Evolutionary conservation across 2,797 vertebrate species (phyloP), one percentile per base, ranked within the genome.

Genomic region (Apogon talboti): DNA sequence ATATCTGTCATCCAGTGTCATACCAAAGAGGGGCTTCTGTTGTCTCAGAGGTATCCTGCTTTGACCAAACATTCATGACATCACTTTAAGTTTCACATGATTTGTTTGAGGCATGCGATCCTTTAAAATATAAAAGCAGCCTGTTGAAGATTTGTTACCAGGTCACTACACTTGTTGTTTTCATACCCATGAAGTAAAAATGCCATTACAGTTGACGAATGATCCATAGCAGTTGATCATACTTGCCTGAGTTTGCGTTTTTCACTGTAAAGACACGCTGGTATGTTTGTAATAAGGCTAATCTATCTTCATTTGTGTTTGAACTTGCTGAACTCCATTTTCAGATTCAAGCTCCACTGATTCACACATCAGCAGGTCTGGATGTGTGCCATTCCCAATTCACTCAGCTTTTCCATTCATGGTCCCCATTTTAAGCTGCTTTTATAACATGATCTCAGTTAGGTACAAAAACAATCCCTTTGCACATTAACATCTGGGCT

Each of bases 241-340:
- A 67, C 81, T 52, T 83, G 73, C 74, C 63, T 72, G 59, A 77
- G 67, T 82, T 76, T 77, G 66, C 37, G 56, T 79, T 76, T 76
- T 71, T 76, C 51, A 28, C 56, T 52, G 60, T 63, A 28, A 72
- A 79, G 71, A 73, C 71, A 46, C 4, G 11, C 50, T 57, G 70
- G 65, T 44, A 72, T 87, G 78, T 84, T 83, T 82, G 45, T 74
- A 79, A 81, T 83, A 62, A 74, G 55, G 37, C 53, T 79, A 85
- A 90, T 93, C 85, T 60, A 14, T 91, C 88, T 88, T 89, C 77
- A 84, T 91, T 87, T 91, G 79, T 86, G 76, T 83, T 87, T 86
- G 84, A 91, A 92, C 89, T 88, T 78, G 81, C 74, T 88, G 87
- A 91, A 88, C 89, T 82, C 63, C 56, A 59, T 69, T 84, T 80